These are phyloP conservation scores for Chrysaora quinquecirrha DNA, from an alignment of 30 jellyfish, hydroid and myxozoan species.

Conservation along the genomic window DNA sequence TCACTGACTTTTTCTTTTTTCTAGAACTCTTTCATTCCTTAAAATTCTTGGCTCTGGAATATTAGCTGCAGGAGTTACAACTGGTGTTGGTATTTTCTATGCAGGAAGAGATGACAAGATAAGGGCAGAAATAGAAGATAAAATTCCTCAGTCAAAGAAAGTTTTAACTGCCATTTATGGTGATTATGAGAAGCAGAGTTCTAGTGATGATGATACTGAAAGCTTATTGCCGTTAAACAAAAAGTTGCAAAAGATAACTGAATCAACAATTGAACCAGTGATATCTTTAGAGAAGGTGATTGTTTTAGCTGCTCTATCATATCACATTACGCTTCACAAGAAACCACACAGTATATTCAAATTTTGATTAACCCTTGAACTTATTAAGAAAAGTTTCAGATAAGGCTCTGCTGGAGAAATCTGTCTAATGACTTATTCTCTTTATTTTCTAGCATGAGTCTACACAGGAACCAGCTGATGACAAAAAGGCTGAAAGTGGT, in stretches of 20 bases:
- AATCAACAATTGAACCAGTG: neutral
- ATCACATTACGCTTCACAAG: no score
- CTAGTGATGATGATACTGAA: neutral
- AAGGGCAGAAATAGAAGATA: slow-evolving; percentile 38
- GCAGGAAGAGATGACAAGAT: slow-evolving; percentile 65
- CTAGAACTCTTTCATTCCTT: neutral
- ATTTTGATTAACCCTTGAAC: no score
- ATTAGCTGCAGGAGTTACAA: slow-evolving; percentile 47
- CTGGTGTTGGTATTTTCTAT: slow-evolving; percentile 40
- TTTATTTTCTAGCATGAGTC: no score
- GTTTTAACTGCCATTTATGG: slow-evolving; percentile 36
- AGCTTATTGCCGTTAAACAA: slow-evolving; percentile 19
- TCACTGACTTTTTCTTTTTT: no score
- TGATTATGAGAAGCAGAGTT: neutral
- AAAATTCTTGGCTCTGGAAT: slow-evolving; percentile 28
- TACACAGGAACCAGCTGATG: no score
- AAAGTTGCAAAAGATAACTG: neutral
- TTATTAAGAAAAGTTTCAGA: no score
- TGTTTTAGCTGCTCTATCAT: no score
- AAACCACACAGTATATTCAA: no score
- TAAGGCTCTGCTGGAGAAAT: no score
- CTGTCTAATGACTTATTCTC: no score
- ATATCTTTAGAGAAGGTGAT: neutral
- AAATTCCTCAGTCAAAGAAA: slow-evolving; percentile 26
- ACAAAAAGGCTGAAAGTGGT: no score